Evolutionary conservation across 2,113 vertebrate genomes (phyloP), one percentile per base, ranked within the genome.

Genomic region (Lamprologus lemairii): DNA sequence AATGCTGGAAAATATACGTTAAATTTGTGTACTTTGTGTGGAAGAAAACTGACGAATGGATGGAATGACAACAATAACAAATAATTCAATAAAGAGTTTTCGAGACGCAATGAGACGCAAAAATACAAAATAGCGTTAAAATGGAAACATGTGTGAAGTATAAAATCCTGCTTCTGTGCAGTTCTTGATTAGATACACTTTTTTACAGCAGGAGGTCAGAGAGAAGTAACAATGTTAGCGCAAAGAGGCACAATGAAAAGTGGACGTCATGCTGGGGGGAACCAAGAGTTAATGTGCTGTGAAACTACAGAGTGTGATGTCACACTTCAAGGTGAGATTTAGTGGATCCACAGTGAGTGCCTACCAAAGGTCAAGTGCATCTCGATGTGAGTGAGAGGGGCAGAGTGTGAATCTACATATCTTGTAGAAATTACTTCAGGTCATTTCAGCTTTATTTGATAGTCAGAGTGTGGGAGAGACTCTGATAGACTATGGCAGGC

Each of bases 331-430:
- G 54, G 83, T 68, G 75, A 82, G 89, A 89, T 78, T 85, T 80
- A 80, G 82, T n/a, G 68, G 79, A 54, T 85, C 73, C 42, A 54
- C 65, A 75, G 87, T 82, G 73, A 84, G 28, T 65, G 11, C 33
- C 53, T 51, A 23, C 7, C 47, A 93, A 91, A 93, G 92, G 92
- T 92, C 87, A 91, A 88, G 78, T 86, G 73, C 21, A 85, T 54
- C 33, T 2, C 23, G 14, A 31, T 55, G 75, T 65, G 51, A 49
- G 45, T 40, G 58, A 23, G 54, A n/a, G 13, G 65, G 10, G 12
- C 31, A 47, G 53, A 79, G 35, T 63, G 80, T 82, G 85, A 55
- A 8, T 84, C 14, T 80, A 26, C 85, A 88, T 84, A 90, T 80
- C 40, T 65, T 55, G 80, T 91, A 17, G 9, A 40, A 89, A 92